Conservation (phyloP, 2,888 invertebrate species). For the Limnephilus auricula region DNA sequence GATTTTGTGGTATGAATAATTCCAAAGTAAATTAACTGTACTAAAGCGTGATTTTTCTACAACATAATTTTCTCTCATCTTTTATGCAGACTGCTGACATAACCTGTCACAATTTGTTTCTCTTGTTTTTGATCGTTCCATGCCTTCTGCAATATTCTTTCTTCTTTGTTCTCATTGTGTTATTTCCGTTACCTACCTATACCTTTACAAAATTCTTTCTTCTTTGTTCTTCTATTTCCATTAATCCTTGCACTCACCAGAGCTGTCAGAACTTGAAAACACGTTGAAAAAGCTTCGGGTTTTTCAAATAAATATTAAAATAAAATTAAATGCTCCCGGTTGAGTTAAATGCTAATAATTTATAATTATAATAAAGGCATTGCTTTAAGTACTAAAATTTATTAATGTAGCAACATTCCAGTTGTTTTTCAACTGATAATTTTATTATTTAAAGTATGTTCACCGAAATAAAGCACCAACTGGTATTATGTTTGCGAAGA, state of each 20-base stretch:
- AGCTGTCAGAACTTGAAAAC: background rate
- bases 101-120: background rate
- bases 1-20: too few relatives aligned
- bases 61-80: background rate
- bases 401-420: background rate
- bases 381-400: too few relatives aligned
- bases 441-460: background rate
- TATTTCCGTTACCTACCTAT: background rate
- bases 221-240: background rate
- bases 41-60: too few relatives aligned
- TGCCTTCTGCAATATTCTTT: background rate
- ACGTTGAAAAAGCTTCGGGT: background rate
- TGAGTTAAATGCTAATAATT: too few relatives aligned
- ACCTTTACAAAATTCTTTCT: background rate
- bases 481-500: background rate
- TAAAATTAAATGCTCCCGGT: too few relatives aligned
- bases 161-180: background rate
- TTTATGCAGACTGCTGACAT: background rate
- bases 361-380: too few relatives aligned
- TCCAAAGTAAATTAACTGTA: too few relatives aligned
- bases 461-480: background rate
- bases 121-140: background rate
- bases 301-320: background rate
- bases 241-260: background rate
- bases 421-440: background rate